Evolutionary conservation across 2,797 vertebrate genomes (phyloP), one percentile per base, ranked within the genome.

Genomic region (Erethizon dorsatum): DNA sequence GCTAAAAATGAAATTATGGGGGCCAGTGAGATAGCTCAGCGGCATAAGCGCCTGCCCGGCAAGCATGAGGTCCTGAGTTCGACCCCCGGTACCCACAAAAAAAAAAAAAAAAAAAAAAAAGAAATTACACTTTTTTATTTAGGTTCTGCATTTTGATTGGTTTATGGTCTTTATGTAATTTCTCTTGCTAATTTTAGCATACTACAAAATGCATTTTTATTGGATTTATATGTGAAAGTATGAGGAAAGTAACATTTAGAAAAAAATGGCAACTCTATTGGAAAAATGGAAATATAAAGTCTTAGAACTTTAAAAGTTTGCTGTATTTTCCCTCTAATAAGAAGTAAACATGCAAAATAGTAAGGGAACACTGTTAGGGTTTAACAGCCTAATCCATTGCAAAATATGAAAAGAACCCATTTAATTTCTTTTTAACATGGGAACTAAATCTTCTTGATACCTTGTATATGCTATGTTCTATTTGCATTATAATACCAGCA

Each of bases 341-440:
- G 63, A 86, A 78, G 17, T 59, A 84, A 73, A 78, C 9, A 87
- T 65, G 92, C 69, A 79, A 71, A 90, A 93, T 26, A 73, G 33
- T 47, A 79, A 84, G 31, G 13, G 41, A 75, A 75, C 20, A 45
- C 11, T 71, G 31, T 45, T 26, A 52, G 50, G 37, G n/a, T 37
- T 87, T 79, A 65, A 69, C 18, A 56, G n/a, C 2, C 10, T 89
- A 91, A 92, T 80, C 15, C 47, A 90, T 0, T 56, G 24, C 1
- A 94, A 92, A 95, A 69, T 37, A 61, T 83, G 26, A 80, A 85
- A 87, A 83, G 88, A 20, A 50, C 0, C 24, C 24, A 50, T 61
- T 92, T 83, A 56, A 71, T 94, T 92, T 86, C 28, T 10, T 83
- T 78, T 75, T 86, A 83, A 83, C 33, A 65, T 3, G 90, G 20